phyloP scores from a whole-genome alignment of 2,888 invertebrate species.

The Sinohyriopsis cumingii region DNA sequence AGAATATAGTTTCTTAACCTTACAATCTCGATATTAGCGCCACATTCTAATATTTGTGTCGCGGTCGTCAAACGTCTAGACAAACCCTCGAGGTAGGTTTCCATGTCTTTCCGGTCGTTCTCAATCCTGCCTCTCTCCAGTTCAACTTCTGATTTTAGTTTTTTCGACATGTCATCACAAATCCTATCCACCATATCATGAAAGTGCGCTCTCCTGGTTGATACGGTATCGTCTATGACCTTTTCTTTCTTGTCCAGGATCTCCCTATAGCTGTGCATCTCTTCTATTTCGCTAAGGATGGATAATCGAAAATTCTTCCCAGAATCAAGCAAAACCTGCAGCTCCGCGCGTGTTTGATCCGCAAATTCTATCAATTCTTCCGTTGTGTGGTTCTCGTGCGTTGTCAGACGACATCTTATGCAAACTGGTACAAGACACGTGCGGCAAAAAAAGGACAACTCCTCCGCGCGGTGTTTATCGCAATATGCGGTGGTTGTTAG shows the following conservation, averaged over 20 bases:
- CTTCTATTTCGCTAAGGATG: conserved; percentile 37
- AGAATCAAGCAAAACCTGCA: conserved; percentile 23
- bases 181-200: conserved; percentile 24
- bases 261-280: conserved; percentile 25
- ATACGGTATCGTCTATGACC: conserved; percentile 12
- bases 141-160: conserved; percentile 22
- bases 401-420: conserved; percentile 35
- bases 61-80: conserved; percentile 38
- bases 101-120: conserved; percentile 27
- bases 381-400: conserved; percentile 38
- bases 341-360: conserved; percentile 18
- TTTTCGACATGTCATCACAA: conserved; percentile 22
- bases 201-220: conserved; percentile 21
- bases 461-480: conserved; percentile 35
- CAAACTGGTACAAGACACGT: conserved; percentile 31
- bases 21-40: conserved; percentile 39
- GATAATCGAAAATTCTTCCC: conserved; percentile 24
- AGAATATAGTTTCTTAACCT: conserved; percentile 20
- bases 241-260: conserved; percentile 14
- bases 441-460: conserved; percentile 36
- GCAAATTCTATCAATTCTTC: conserved; percentile 34
- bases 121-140: conserved; percentile 21
- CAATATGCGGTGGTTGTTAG: conserved; percentile 39
- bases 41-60: conserved; percentile 42
- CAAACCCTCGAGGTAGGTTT: conserved; percentile 28